A percentile compares a stretch with the other conserved stretches of the same genome.
phyloP scores from a whole-genome alignment of 2,888 invertebrate species.

The Eupithecia tripunctaria region DNA sequence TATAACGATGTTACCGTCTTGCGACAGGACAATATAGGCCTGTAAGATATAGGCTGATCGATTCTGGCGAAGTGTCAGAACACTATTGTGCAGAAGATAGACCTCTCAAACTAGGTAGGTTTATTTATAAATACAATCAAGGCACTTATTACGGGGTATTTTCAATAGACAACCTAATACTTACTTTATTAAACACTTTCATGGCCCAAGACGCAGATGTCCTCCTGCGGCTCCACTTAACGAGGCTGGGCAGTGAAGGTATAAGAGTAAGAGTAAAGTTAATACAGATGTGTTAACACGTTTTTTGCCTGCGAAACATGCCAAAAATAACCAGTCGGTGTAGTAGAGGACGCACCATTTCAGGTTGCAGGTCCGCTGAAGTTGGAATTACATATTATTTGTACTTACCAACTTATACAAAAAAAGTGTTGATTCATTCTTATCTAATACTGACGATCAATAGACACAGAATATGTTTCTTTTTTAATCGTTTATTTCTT shows the following conservation, averaged over 20 bases:
- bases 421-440: too few relatives aligned
- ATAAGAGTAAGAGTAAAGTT: too few relatives aligned
- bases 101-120: not conserved
- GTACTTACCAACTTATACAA: not conserved
- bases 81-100: not conserved
- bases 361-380: not conserved
- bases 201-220: too few relatives aligned
- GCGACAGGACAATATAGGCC: constrained; percentile 11
- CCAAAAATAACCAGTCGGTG: not conserved
- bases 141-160: not conserved
- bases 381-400: not conserved
- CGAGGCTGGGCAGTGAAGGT: too few relatives aligned
- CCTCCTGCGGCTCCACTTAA: too few relatives aligned
- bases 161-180: too few relatives aligned
- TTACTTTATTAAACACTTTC: too few relatives aligned
- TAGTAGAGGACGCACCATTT: not conserved
- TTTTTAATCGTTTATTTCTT: too few relatives aligned
- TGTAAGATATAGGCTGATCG: constrained; percentile 17
- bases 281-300: too few relatives aligned
- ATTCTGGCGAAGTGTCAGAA: constrained; percentile 17
- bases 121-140: not conserved
- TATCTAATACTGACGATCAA: not conserved
- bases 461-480: too few relatives aligned
- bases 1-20: constrained; percentile 11
- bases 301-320: not conserved